Conservation (phyloP, 2,113 vertebrate species). For the Myotis lucifugus region DNA sequence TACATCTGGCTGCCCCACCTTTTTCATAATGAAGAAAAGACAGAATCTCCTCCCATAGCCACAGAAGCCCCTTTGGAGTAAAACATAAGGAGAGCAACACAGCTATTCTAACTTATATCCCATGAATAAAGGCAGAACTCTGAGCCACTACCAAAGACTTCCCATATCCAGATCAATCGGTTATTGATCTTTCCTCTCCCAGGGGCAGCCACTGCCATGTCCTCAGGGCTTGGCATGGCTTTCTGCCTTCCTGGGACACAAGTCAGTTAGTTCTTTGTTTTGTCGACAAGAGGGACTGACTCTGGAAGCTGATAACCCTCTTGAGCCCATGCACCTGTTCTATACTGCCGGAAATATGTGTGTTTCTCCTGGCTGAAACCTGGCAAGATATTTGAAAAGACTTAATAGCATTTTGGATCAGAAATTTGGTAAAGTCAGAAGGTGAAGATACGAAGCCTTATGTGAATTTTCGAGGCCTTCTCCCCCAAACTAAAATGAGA, state of each 20-base stretch:
- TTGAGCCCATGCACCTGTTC: neutral
- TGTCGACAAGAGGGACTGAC: neutral
- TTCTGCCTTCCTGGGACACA: neutral
- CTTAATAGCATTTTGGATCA: neutral
- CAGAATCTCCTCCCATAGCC: neutral
- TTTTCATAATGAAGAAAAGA: neutral
- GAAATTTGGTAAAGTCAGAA: neutral
- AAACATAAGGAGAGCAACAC: neutral
- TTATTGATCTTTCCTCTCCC: neutral
- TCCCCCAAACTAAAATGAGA: neutral
- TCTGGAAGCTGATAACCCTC: neutral
- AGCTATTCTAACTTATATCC: neutral
- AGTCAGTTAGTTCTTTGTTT: neutral
- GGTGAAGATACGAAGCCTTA: neutral
- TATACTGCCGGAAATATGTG: neutral
- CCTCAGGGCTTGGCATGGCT: neutral
- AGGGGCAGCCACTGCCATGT: neutral
- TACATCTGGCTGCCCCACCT: neutral
- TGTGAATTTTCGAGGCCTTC: neutral
- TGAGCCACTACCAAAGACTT: neutral
- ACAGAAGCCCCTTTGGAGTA: neutral
- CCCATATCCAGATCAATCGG: neutral
- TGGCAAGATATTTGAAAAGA: neutral
- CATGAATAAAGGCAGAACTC: neutral
- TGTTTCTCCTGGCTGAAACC: neutral